Evolutionary conservation across 2,113 vertebrate genomes (phyloP).

Genomic region (Labrus mixtus): DNA sequence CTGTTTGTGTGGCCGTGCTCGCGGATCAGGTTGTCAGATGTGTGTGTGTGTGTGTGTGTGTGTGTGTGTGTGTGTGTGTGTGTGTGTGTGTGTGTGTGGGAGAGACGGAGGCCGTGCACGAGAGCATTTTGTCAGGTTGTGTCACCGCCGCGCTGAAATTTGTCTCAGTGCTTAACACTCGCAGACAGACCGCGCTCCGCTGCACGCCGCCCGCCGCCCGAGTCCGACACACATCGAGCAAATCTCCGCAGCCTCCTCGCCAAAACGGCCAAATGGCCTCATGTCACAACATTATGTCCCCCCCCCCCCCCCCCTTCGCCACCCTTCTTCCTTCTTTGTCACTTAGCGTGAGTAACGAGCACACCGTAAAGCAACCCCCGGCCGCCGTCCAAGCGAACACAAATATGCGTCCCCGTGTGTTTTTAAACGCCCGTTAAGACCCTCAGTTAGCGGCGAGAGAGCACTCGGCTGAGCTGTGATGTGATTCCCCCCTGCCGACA

Average conservation of each 20-base stretch:
- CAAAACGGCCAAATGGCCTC: conserved; percentile 48
- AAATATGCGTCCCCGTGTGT: conserved; percentile 61
- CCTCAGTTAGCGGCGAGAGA: conserved; percentile 51
- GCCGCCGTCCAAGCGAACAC: conserved; percentile 53
- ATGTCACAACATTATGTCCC: conserved; percentile 58
- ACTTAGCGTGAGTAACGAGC: conserved; percentile 59
- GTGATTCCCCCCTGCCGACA: conserved; percentile 18
- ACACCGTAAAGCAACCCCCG: conserved; percentile 47
- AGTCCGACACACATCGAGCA: conserved; percentile 24
- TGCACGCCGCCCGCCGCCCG: conserved; percentile 34
- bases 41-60: not conserved
- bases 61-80: not conserved
- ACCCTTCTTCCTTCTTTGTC: conserved; percentile 54
- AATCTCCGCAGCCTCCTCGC: conserved; percentile 40
- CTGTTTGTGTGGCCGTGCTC: not conserved
- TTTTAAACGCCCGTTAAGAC: conserved; percentile 75
- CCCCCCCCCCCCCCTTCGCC: too few relatives aligned
- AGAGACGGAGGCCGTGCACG: conserved; percentile 4
- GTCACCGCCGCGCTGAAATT: conserved; percentile 32
- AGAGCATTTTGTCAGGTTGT: conserved; percentile 49
- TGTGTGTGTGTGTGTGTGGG: not conserved
- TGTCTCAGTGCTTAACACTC: conserved; percentile 46
- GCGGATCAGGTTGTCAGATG: conserved; percentile 17
- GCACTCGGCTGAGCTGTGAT: conserved; percentile 24
- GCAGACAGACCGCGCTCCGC: conserved; percentile 4